Evolutionary conservation across 2,797 vertebrate genomes (phyloP).

Genomic region (Propithecus deckenii): DNA sequence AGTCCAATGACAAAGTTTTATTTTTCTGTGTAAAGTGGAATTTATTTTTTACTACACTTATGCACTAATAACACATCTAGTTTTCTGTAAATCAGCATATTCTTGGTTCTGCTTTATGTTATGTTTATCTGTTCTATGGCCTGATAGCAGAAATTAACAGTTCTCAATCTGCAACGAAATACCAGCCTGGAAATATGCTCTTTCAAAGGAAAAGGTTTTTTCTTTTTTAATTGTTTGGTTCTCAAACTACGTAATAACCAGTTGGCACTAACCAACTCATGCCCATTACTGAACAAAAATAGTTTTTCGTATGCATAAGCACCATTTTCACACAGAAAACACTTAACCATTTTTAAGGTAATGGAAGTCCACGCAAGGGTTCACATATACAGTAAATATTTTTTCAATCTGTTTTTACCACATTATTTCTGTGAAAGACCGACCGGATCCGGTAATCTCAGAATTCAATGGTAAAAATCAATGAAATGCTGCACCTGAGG

Average conservation of each 20-base stretch:
- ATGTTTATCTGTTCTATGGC: background rate
- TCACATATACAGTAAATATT: conserved; percentile 13
- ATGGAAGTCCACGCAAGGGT: conserved; percentile 5
- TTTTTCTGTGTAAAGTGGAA: background rate
- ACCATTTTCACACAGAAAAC: conserved; percentile 59
- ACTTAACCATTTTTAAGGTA: conserved; percentile 27
- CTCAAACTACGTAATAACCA: conserved; percentile 46
- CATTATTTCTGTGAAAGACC: background rate
- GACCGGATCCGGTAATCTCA: background rate
- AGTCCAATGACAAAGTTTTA: background rate
- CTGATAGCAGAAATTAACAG: conserved; percentile 5
- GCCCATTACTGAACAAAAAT: conserved; percentile 46
- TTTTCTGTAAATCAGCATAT: background rate
- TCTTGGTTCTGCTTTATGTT: conserved; percentile 22
- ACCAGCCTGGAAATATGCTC: conserved; percentile 26
- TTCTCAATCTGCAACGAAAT: conserved; percentile 19
- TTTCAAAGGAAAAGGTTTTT: conserved; percentile 39
- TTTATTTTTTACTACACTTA: conserved; percentile 27
- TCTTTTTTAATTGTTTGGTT: conserved; percentile 38
- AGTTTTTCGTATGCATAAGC: conserved; percentile 50
- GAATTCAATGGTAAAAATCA: background rate
- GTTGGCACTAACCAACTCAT: conserved; percentile 35
- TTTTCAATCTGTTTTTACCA: background rate
- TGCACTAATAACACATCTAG: background rate
- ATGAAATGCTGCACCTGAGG: background rate